Conservation (phyloP, 2,113 vertebrate species). For the Xenopus borealis region DNA sequence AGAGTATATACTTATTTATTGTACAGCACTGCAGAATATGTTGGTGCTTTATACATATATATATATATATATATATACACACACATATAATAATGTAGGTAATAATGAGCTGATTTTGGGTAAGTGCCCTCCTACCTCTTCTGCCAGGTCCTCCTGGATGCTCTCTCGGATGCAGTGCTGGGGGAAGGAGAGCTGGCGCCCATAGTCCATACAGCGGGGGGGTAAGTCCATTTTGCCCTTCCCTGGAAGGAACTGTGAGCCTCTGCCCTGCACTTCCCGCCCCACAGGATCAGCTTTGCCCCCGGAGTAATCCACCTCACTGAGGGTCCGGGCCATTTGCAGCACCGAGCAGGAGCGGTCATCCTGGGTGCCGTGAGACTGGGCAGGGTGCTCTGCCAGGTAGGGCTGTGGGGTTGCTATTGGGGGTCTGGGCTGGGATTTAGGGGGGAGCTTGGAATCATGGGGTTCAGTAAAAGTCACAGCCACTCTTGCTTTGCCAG, state of each 20-base stretch:
- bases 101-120: neutral
- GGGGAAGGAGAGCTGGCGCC: slow-evolving; percentile 75
- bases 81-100: too few relatives aligned
- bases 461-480: slow-evolving; percentile 60
- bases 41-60: too few relatives aligned
- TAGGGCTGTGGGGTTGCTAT: slow-evolving; percentile 39
- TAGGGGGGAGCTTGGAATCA: slow-evolving; percentile 56
- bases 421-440: slow-evolving; percentile 57
- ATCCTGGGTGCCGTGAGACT: slow-evolving; percentile 57
- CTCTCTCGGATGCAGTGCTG: slow-evolving; percentile 84
- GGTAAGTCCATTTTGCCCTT: slow-evolving; percentile 59
- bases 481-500: slow-evolving; percentile 45
- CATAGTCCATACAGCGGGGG: slow-evolving; percentile 64
- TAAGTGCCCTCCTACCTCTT: slow-evolving; percentile 71
- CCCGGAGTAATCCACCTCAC: slow-evolving; percentile 80
- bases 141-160: slow-evolving; percentile 86
- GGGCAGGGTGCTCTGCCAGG: slow-evolving; percentile 47
- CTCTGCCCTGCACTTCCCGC: slow-evolving; percentile 61
- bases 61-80: too few relatives aligned
- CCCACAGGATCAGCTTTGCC: slow-evolving; percentile 33
- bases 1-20: too few relatives aligned
- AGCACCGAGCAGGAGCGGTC: slow-evolving; percentile 94
- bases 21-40: too few relatives aligned
- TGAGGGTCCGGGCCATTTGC: slow-evolving; percentile 92
- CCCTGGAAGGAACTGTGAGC: slow-evolving; percentile 47